A percentile compares a stretch with the other conserved stretches of the same genome.
phyloP scores from a whole-genome alignment of 2,113 vertebrate species.

The Pongo abelii region DNA sequence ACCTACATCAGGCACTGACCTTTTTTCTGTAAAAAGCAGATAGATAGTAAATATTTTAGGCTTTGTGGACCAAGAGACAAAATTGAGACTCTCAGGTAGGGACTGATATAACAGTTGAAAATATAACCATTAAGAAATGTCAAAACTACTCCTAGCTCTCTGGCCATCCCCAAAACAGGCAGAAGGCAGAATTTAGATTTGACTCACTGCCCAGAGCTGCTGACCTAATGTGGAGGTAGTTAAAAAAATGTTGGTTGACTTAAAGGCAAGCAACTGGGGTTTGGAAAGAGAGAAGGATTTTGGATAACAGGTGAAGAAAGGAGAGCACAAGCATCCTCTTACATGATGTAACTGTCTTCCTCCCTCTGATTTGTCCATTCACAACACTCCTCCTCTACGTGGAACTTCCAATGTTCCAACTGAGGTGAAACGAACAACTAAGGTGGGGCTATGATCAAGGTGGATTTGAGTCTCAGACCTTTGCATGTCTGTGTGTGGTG shows the following conservation, averaged over 20 bases:
- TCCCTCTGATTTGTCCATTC: background rate
- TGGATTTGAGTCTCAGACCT: no score
- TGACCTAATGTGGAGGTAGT: background rate
- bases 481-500: background rate
- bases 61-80: background rate
- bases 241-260: background rate
- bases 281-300: background rate
- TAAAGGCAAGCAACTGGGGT: background rate
- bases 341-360: fast-evolving
- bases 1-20: no score
- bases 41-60: background rate
- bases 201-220: no score
- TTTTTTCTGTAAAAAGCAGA: background rate
- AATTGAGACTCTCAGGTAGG: background rate
- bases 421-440: background rate
- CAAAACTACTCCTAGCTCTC: background rate
- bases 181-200: background rate
- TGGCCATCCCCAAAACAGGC: background rate
- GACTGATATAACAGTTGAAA: background rate
- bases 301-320: background rate
- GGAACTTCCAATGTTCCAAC: background rate
- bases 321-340: fast-evolving
- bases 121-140: background rate
- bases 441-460: background rate
- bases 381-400: no score